phyloP scores from a whole-genome alignment of 1,140 invertebrate genomes.

The Platorchestia sp. region DNA sequence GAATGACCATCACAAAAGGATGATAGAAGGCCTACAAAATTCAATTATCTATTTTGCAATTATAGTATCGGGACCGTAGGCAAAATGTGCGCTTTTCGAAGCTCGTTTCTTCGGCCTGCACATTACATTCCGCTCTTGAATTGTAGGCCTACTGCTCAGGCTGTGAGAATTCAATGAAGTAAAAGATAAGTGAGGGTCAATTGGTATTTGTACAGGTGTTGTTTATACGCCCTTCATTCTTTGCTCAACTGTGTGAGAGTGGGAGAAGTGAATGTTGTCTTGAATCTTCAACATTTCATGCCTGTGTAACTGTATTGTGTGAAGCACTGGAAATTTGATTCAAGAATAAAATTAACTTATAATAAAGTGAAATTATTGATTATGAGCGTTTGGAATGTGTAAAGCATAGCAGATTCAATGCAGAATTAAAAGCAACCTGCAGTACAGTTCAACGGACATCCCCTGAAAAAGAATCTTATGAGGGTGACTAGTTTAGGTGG shows the following conservation, averaged over 20 bases:
- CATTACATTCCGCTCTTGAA: background rate
- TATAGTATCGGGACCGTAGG: constrained; percentile 30
- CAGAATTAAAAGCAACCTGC: too few relatives aligned
- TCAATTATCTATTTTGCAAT: constrained; percentile 56
- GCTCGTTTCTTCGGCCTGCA: background rate
- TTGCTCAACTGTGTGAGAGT: too few relatives aligned
- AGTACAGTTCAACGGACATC: too few relatives aligned
- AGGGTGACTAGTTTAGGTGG: too few relatives aligned
- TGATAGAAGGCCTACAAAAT: constrained; percentile 55
- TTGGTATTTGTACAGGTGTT: background rate
- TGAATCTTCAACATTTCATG: too few relatives aligned
- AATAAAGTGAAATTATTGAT: too few relatives aligned
- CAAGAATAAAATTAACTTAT: background rate
- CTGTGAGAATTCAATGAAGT: background rate
- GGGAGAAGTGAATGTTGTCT: too few relatives aligned
- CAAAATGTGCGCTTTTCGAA: background rate
- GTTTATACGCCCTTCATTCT: too few relatives aligned
- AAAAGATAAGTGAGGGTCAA: background rate
- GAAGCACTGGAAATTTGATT: background rate
- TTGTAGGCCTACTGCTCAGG: background rate
- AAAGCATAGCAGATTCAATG: too few relatives aligned
- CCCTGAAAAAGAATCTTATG: too few relatives aligned
- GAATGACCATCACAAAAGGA: constrained; percentile 48
- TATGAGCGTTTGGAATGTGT: too few relatives aligned
- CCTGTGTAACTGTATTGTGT: too few relatives aligned